These are phyloP conservation scores for Oscheius sp. DNA, from an alignment of 2,888 invertebrate genomes.

Conservation along the genomic window DNA sequence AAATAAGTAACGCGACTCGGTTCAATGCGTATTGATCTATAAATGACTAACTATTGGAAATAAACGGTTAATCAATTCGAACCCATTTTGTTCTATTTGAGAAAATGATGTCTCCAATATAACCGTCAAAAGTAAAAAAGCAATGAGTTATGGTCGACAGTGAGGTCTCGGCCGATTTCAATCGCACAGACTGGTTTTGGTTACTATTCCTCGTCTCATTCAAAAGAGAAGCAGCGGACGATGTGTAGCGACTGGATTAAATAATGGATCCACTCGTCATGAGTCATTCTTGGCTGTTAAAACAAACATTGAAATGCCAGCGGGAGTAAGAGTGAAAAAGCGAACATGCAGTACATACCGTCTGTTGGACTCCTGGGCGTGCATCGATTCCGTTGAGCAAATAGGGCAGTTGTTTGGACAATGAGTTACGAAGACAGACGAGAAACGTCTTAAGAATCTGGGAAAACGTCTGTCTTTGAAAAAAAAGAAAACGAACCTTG, in stretches of 20 bases:
- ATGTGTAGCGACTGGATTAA: too few species aligned
- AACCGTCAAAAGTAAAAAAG: too few species aligned
- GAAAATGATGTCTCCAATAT: not conserved
- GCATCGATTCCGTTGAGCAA: constrained; percentile 25
- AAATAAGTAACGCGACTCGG: too few species aligned
- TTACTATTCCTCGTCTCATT: too few species aligned
- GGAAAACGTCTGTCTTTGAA: not conserved
- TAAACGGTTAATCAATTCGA: too few species aligned
- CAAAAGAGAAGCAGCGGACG: too few species aligned
- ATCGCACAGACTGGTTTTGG: constrained; percentile 5
- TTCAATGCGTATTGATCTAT: too few species aligned
- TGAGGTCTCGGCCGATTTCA: not conserved
- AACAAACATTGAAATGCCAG: not conserved
- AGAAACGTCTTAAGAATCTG: not conserved
- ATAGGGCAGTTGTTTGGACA: constrained; percentile 28
- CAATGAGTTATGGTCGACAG: too few species aligned
- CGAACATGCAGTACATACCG: not conserved
- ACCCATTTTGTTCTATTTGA: not conserved
- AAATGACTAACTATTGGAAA: too few species aligned
- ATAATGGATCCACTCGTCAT: too few species aligned
- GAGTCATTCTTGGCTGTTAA: not conserved
- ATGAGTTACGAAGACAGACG: constrained; percentile 21
- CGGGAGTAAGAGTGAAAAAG: not conserved
- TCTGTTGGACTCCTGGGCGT: not conserved
- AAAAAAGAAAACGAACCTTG: not conserved